Evolutionary conservation across 1,140 invertebrate species (phyloP).

Genomic region (Lasioglossum baleicum): DNA sequence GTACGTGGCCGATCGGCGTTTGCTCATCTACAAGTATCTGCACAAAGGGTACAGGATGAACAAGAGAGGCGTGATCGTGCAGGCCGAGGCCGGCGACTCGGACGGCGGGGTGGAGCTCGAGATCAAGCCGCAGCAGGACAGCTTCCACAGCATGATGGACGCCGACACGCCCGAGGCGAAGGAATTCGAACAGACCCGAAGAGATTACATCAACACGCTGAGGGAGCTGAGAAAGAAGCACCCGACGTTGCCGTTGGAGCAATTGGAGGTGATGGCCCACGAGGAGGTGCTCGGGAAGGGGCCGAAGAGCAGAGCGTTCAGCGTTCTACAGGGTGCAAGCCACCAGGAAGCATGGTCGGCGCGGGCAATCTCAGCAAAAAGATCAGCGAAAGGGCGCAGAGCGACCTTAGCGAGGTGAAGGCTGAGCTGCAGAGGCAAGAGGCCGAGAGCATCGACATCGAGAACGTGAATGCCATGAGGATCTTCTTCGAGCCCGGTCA

Average conservation of each 20-base stretch:
- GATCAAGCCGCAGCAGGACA: constrained; percentile 83
- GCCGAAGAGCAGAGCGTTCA: constrained; percentile 95
- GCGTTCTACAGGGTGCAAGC: constrained; percentile 99
- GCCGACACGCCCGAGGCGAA: constrained; percentile 85
- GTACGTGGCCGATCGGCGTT: constrained; percentile 95
- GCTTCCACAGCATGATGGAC: constrained; percentile 81
- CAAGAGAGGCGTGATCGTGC: constrained; percentile 93
- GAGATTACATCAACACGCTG: constrained; percentile 95
- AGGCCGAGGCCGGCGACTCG: constrained; percentile 87
- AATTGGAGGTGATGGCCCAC: constrained; percentile 96
- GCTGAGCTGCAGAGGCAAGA: constrained; percentile 84
- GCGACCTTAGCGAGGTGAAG: constrained; percentile 89
- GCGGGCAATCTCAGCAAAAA: constrained; percentile 95
- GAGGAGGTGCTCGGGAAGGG: constrained; percentile 95
- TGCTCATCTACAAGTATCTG: constrained; percentile 95
- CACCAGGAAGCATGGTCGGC: constrained; percentile 96
- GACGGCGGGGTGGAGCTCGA: constrained; percentile 88
- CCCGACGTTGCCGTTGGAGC: constrained; percentile 90
- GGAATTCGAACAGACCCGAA: constrained; percentile 94
- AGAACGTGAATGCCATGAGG: constrained; percentile 85
- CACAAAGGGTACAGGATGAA: constrained; percentile 96
- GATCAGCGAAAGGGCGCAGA: constrained; percentile 91
- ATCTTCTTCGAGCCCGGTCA: too few relatives aligned
- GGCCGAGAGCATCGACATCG: constrained; percentile 83
- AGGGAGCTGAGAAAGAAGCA: constrained; percentile 93